A percentile compares a stretch with the other conserved stretches of the same genome.
Evolutionary conservation across 2,888 invertebrate species (phyloP).

Genomic region (Sipha maydis): DNA sequence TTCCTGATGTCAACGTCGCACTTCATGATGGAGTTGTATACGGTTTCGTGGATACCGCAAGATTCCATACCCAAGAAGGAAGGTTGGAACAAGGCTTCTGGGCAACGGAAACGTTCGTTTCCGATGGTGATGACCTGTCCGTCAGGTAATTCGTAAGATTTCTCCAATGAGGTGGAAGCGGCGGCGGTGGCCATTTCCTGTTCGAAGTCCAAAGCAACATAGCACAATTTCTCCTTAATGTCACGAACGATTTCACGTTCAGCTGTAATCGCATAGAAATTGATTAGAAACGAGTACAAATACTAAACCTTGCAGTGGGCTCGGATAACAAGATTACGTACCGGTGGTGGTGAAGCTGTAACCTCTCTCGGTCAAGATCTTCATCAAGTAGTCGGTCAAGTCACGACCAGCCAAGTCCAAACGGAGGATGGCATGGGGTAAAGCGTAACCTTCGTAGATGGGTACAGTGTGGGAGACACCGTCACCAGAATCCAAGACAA

Average conservation of each 20-base stretch:
- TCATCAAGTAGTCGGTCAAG: conserved; percentile 96
- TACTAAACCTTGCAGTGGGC: background rate
- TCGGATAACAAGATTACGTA: conserved; percentile 64
- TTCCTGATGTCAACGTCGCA: conserved; percentile 95
- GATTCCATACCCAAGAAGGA: conserved; percentile 86
- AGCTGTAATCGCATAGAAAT: conserved; percentile 71
- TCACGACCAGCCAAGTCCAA: conserved; percentile 96
- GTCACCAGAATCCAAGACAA: conserved; percentile 92
- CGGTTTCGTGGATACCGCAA: conserved; percentile 92
- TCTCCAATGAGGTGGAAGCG: conserved; percentile 88
- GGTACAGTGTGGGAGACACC: conserved; percentile 95
- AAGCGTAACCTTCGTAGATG: conserved; percentile 92
- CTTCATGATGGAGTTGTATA: conserved; percentile 97
- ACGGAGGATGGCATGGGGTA: conserved; percentile 96
- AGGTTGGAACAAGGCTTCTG: conserved; percentile 76
- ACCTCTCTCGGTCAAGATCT: conserved; percentile 94
- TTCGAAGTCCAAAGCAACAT: conserved; percentile 88
- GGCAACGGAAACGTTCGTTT: conserved; percentile 91
- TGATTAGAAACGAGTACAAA: background rate
- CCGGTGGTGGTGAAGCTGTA: conserved; percentile 91
- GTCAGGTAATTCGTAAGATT: conserved; percentile 90
- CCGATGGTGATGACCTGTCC: conserved; percentile 93
- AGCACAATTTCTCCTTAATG: conserved; percentile 92
- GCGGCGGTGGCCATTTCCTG: conserved; percentile 93
- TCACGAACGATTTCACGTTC: conserved; percentile 94